Base-by-base conservation (phyloP, 2,888 invertebrate species). In the Parnassius glacialis region DNA sequence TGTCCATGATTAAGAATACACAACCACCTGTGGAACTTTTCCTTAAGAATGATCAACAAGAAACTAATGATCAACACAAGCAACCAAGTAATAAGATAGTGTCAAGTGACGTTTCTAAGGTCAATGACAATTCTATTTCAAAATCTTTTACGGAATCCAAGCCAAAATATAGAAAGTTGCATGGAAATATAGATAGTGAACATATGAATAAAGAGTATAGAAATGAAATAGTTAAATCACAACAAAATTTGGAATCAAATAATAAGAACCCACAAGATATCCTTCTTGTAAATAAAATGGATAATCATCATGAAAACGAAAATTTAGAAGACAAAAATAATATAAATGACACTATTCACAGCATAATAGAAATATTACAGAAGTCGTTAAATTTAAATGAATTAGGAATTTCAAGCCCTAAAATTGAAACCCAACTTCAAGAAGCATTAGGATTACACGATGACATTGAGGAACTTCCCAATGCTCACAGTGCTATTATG, bases 301-400 rank as follows among this genome's bases (percentile, higher is more conserved):
- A 47, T 20, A 25, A 55, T 45, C 44, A 43, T 20, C 9, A 9
- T 7, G 47, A 57, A n/a, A 43, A 60, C 11, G 16, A 9, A 51
- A 11, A 60, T 10, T 43, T 43, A 1, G 25, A 43, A 9, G 34
- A 2, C 2, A 9, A 43, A 54, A 48, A 16, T 0, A 20, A 12
- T 20, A 48, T 42, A 20, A 51, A 60, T 9, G 50, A 60, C 12
- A 44, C 48, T 44, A 48, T 60, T 43, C 10, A 16, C 1, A 25
- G 41, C 11, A 50, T 60, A 50, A 42, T 60, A 20, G 54, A 60
- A 42, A n/a, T 54, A 43, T 54, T 60, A 53, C 42, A 20, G 0
- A 54, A 60, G 3, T 54, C 48, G 10, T 16, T 54, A 34, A 34
- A 20, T 20, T 20, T 20, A 20, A 20, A 20, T 2, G 20, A 20